A percentile compares a stretch with the other conserved stretches of the same genome.
These are phyloP conservation scores for Tigriopus californicus DNA, from an alignment of 2,888 invertebrate species.

Conservation along the genomic window DNA sequence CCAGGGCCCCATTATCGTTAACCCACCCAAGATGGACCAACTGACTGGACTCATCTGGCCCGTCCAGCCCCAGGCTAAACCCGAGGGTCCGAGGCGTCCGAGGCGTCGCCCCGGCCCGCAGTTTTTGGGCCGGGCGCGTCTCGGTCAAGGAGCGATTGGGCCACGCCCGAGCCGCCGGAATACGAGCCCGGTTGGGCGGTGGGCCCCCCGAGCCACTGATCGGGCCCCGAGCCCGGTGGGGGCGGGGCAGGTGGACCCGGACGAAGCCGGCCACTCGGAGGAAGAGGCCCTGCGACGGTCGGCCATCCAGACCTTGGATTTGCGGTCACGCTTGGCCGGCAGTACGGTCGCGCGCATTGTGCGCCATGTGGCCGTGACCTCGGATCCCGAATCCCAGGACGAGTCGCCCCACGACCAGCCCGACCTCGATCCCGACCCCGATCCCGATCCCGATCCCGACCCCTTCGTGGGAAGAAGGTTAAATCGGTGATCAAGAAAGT, in stretches of 20 bases:
- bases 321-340: neutral
- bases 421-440: neutral
- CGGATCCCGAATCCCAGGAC: too few species aligned
- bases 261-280: neutral
- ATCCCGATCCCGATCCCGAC: neutral
- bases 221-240: too few species aligned
- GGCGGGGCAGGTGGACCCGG: too few species aligned
- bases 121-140: neutral
- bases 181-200: neutral
- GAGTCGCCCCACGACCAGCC: neutral
- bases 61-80: neutral
- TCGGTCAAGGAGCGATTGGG: slow-evolving; percentile 6
- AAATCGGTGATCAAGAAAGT: neutral
- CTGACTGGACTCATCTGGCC: neutral
- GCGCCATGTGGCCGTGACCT: too few species aligned
- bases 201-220: too few species aligned
- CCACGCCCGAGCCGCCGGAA: neutral
- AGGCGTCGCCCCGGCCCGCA: neutral
- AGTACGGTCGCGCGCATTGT: too few species aligned
- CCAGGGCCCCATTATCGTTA: slow-evolving; percentile 4
- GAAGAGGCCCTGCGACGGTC: neutral
- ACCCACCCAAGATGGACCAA: neutral
- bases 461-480: neutral
- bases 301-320: slow-evolving; percentile 3
- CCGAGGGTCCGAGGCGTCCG: neutral